Evolutionary conservation across 2,797 vertebrate genomes (phyloP).

Genomic region (Scarus forsteni): DNA sequence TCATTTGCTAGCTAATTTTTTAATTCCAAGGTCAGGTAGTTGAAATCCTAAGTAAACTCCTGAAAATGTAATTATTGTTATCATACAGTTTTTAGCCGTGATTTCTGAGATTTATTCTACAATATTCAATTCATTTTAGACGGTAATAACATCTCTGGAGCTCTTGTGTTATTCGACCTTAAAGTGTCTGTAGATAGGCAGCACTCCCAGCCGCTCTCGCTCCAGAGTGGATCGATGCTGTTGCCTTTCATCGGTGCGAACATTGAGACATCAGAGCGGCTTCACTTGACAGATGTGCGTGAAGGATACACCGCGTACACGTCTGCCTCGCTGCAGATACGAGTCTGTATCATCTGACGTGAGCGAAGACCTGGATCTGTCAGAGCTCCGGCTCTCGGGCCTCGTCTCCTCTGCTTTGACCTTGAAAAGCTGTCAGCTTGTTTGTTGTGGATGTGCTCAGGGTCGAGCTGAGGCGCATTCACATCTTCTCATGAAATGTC

Average conservation of each 20-base stretch:
- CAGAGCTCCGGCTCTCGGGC: constrained; percentile 9
- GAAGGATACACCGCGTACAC: constrained; percentile 55
- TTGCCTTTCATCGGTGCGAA: constrained; percentile 32
- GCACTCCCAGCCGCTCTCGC: constrained; percentile 10
- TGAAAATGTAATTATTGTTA: too few species aligned
- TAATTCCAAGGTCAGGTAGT: too few species aligned
- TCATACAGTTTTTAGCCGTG: too few species aligned
- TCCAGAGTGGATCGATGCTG: constrained; percentile 40
- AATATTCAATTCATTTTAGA: too few species aligned
- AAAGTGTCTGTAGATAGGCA: background rate
- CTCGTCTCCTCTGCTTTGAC: constrained; percentile 27
- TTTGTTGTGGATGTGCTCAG: constrained; percentile 9
- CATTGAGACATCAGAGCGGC: constrained; percentile 59
- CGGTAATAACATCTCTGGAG: too few species aligned
- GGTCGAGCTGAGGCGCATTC: background rate
- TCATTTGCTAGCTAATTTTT: too few species aligned
- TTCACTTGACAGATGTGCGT: constrained; percentile 48
- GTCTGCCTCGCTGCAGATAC: constrained; percentile 27
- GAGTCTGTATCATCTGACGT: background rate
- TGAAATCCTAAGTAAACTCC: too few species aligned
- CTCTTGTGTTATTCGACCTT: background rate
- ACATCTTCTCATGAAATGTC: background rate
- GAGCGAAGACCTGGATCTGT: constrained; percentile 4
- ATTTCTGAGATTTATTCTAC: too few species aligned
- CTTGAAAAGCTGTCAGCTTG: constrained; percentile 38